Conservation (phyloP, 2,888 invertebrate genomes). For the Cotesia congregata region DNA sequence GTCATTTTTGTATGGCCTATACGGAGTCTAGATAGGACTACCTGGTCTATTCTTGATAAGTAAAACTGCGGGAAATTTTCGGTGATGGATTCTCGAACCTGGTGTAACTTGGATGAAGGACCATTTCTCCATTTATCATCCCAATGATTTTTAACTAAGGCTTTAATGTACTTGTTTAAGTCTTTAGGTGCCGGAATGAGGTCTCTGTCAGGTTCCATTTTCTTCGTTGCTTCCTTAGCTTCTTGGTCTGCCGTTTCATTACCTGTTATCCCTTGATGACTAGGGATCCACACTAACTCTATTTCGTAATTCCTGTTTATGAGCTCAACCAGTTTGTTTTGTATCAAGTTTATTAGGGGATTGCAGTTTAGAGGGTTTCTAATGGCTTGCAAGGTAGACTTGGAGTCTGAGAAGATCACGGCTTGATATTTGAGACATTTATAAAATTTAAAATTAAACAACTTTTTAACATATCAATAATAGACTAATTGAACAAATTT, state of each 20-base stretch:
- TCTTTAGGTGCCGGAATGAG: neutral
- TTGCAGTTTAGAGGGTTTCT: neutral
- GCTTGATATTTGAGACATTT: neutral
- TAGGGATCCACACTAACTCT: slow-evolving; percentile 14
- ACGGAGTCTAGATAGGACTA: slow-evolving; percentile 24
- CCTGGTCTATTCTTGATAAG: neutral
- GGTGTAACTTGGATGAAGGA: neutral
- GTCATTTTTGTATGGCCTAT: slow-evolving; percentile 35
- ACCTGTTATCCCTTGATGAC: slow-evolving; percentile 20
- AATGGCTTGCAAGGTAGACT: slow-evolving; percentile 9
- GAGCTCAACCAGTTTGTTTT: neutral
- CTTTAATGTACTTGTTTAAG: neutral
- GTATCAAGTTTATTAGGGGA: slow-evolving; percentile 3
- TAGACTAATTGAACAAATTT: too few species aligned
- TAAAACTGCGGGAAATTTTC: neutral
- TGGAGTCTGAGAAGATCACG: slow-evolving; percentile 8
- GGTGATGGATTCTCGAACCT: neutral
- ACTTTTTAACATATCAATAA: too few species aligned
- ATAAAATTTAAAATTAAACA: too few species aligned
- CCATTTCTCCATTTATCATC: neutral
- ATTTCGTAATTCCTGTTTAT: neutral
- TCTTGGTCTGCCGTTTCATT: slow-evolving; percentile 14
- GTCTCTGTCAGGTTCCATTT: neutral
- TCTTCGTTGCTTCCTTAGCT: slow-evolving; percentile 12
- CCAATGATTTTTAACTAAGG: neutral